Base-by-base conservation (phyloP, 1,140 invertebrate species). In the Drosophila biarmipes region DNA sequence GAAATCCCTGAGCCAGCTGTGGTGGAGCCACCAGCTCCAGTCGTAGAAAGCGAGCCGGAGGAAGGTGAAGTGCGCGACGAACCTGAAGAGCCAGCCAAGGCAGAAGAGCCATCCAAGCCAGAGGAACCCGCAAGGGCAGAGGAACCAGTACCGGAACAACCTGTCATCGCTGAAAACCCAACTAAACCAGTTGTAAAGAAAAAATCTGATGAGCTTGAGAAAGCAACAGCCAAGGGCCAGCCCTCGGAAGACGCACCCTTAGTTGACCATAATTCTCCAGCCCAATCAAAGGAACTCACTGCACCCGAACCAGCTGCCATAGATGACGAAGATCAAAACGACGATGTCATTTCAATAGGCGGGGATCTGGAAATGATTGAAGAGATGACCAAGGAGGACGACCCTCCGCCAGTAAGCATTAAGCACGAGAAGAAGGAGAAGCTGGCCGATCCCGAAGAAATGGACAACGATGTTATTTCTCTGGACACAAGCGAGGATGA, bases 301-400 rank as follows among this genome's bases (percentile, higher is more conserved):
- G 19, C n/a, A 17, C 12, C 48, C 15, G 31, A 61, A 11, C 17
- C 19, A 34, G 17, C 54, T 6, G 38, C 34, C 12, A 19, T 67
- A n/a, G 82, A 91, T 6, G 89, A 92, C 54, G 87, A 87, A 27
- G 87, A 92, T 75, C 80, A 89, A 34, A 91, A 92, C 63, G 91
- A 92, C 51, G 91, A 92, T 74, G 74, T 92, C 1, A 92, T 92
- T 40, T 91, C 91, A 2, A 82, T 92, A 57, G 90, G 90, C 17
- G 90, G 80, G 8, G 91, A 92, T 64, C 35, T 91, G 37, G 85
- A 91, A 68, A 81, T 89, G 85, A 90, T 80, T 40, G 87, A 91
- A 15, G 76, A 91, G 55, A 45, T 92, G 53, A 64, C 84, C 14
- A 80, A 89, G 17, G 86, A 80, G 15, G 74, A 63, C 34, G 67